Conservation (phyloP, 2,113 vertebrate genomes). For the Okapia johnstoni region DNA sequence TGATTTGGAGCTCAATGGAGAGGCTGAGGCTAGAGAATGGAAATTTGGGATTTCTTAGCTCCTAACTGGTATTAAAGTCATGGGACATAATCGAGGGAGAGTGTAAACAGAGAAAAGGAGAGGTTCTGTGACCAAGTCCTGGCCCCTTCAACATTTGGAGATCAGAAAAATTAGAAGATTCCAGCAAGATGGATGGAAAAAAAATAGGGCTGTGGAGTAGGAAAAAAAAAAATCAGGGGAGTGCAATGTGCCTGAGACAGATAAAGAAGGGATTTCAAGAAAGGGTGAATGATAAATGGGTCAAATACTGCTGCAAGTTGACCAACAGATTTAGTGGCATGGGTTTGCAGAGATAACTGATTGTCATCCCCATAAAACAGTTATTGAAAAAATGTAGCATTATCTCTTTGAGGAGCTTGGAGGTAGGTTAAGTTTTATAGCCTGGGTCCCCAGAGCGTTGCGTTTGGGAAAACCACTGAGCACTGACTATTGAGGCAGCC, state of each 20-base stretch:
- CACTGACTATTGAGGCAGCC: background rate
- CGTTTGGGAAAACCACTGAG: background rate
- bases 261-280: background rate
- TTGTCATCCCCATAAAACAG: background rate
- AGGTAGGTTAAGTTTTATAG: background rate
- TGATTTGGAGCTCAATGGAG: background rate
- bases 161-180: background rate
- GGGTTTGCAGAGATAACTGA: background rate
- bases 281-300: background rate
- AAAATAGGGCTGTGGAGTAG: background rate
- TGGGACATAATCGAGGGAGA: background rate
- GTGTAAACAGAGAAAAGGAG: background rate
- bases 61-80: background rate
- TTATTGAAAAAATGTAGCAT: background rate
- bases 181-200: background rate
- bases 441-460: background rate
- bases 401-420: background rate
- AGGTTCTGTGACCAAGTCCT: background rate
- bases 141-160: background rate
- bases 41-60: background rate
- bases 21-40: background rate
- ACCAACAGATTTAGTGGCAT: background rate
- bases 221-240: background rate
- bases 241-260: background rate
- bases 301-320: background rate